Base-by-base conservation (phyloP, 2,888 invertebrate genomes). In the Gerris lacustris region DNA sequence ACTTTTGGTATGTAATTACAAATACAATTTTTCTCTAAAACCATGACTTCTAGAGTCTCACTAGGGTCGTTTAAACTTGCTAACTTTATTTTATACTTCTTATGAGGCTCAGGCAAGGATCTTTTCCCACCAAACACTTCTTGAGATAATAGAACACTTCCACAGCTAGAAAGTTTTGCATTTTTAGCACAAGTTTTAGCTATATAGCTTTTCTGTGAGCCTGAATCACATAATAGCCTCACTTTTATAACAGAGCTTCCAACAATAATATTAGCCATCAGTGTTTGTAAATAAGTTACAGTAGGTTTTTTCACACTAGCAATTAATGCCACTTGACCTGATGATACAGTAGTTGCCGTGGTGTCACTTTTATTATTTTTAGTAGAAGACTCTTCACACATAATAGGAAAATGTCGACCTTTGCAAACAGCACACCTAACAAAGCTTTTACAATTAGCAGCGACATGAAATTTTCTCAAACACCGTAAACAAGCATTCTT, bases 381-480 rank as follows among this genome's bases (percentile, higher is more conserved):
- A 7, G 6, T 47, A 6, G 6, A 6, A n/a, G n/a, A n/a, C n/a
- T n/a, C n/a, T n/a, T n/a, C 6, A 72, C 77, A 77, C 73, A 77
- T 71, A 15, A 77, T 45, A 6, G 74, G 68, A 6, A 68, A 67
- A 70, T 78, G 76, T 15, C 73, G 72, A n/a, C 69, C 70, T 18
- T 71, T 70, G 63, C 77, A 78, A 69, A 75, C 71, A 6, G 67
- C 45, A 70, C 77, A 78, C 55, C 69, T 74, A 11, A 74, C 44
- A 66, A 73, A 74, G 9, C 72, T 73, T 70, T 69, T 73, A 72
- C 77, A 77, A 18, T 70, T 71, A 45, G 67, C 73, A 63, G 73
- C 70, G 5, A 71, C 44, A 72, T 77, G 78, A 2, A 73, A 74
- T 63, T n/a, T 69, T 67, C 45, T 66, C 44, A 55, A 55, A 15